phyloP scores from a whole-genome alignment of 2,113 vertebrate species.

The Odontesthes bonariensis region DNA sequence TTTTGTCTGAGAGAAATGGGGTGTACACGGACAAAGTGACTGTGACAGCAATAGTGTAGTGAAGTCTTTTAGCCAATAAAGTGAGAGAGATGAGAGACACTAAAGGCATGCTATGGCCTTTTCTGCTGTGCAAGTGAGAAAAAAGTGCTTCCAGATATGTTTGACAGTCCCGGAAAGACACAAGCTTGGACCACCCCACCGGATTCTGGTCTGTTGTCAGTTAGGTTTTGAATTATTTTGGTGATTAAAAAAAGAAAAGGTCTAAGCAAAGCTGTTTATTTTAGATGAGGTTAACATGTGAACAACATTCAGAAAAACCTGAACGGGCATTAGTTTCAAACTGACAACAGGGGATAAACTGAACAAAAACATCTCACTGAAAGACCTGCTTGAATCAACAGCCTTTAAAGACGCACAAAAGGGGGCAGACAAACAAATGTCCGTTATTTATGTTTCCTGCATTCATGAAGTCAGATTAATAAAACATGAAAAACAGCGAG shows the following conservation, averaged over 20 bases:
- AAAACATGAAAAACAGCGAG: constrained; percentile 9
- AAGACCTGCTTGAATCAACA: background rate
- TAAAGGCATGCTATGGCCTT: constrained; percentile 9
- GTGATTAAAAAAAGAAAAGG: background rate
- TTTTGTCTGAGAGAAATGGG: constrained; percentile 21
- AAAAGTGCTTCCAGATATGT: constrained; percentile 19
- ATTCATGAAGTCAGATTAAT: constrained; percentile 22
- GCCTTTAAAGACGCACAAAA: background rate
- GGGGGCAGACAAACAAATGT: background rate
- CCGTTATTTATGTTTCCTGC: constrained; percentile 1
- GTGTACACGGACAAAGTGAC: background rate
- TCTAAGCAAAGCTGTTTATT: no score
- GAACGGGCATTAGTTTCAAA: background rate
- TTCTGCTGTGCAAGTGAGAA: constrained; percentile 16
- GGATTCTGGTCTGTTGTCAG: background rate
- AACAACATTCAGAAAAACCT: no score
- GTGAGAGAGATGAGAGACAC: background rate
- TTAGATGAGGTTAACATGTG: background rate
- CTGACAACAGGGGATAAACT: background rate
- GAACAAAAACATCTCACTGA: background rate
- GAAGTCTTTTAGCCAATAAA: constrained; percentile 15
- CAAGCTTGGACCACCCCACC: background rate
- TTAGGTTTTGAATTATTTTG: constrained; percentile 2
- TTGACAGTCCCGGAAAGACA: constrained; percentile 27
- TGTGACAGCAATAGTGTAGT: constrained; percentile 7